Evolutionary conservation across 2,888 invertebrate species (phyloP).

Genomic region (Torymus aiolomorphi): DNA sequence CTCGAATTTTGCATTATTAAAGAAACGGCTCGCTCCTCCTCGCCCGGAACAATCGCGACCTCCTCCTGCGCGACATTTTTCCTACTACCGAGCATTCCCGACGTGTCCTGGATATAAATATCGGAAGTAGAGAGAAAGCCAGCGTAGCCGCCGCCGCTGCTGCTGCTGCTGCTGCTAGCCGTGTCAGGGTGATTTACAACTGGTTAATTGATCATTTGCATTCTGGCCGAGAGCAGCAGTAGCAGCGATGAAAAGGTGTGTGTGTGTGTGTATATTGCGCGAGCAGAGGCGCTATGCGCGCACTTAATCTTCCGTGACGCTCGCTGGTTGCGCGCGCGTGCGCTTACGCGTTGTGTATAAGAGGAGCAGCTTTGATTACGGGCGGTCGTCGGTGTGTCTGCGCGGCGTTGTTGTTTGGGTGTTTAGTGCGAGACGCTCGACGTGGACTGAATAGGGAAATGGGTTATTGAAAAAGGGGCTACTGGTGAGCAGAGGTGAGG

Average conservation of each 20-base stretch:
- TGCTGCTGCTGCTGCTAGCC: neutral
- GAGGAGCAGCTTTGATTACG: too few relatives aligned
- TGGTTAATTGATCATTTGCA: constrained; percentile 74
- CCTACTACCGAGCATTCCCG: constrained; percentile 54
- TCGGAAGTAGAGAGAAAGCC: constrained; percentile 50
- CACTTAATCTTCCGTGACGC: neutral
- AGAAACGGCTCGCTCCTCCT: constrained; percentile 24
- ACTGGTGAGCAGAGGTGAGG: too few relatives aligned
- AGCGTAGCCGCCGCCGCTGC: too few relatives aligned
- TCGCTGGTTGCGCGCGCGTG: too few relatives aligned
- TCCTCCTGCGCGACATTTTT: constrained; percentile 38
- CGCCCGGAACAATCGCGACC: constrained; percentile 43
- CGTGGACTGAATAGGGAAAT: too few relatives aligned
- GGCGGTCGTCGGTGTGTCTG: too few relatives aligned
- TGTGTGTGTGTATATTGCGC: neutral
- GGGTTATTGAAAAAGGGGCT: too few relatives aligned
- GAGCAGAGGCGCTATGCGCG: neutral
- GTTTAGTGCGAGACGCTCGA: too few relatives aligned
- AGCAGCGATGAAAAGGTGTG: neutral
- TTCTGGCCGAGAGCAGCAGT: constrained; percentile 60
- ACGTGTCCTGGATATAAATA: constrained; percentile 73
- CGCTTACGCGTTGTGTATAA: too few relatives aligned
- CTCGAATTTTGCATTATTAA: constrained; percentile 54
- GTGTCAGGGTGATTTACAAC: constrained; percentile 69
- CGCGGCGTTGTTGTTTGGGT: too few relatives aligned